Base-by-base conservation (phyloP, 2,888 invertebrate species). In the Bellardia bayeri region DNA sequence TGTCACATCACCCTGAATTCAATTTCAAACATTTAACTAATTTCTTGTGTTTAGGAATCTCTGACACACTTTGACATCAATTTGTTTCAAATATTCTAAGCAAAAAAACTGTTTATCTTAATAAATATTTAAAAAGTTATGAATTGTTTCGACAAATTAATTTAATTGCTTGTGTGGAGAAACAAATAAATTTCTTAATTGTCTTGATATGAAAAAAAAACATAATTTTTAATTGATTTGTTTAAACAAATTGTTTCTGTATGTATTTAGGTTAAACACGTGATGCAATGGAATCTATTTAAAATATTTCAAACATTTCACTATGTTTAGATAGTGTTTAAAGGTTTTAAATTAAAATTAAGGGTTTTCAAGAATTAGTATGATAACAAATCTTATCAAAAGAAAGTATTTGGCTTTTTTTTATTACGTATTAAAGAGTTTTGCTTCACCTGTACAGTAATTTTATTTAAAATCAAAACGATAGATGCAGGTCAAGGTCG, bases 111-210 rank as follows among this genome's bases (percentile, higher is more conserved):
- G 11, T 58, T 45, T 30, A 14, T 16, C 14, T 51, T 23, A 82
- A 84, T 84, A n/a, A 68, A 68, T 84, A 23, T 23, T 23, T 23
- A 23, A 23, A 23, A 23, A 56, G 37, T 37, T 37, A 37, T 54
- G 13, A 81, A 84, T 78, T 72, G 79, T n/a, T 74, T 74, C 30
- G 49, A 71, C 71, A 71, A 69, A 63, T 71, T 42, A 51, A 66
- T 68, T 66, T 66, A 78, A 72, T 72, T 72, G 71, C 33, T 79
- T 49, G 11, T 33, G 16, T 61, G 23, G 23, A n/a, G 13, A 51
- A n/a, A 61, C 16, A 71, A 51, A 54, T 16, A 33, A 64, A 56
- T 42, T 42, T 42, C 13, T 69, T 75, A 75, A 74, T 63, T 85
- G 42, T 63, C 14, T 51, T 14, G 13, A 45, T 79, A 49, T 23